A percentile compares a stretch with the other conserved stretches of the same genome.
Evolutionary conservation across 2,888 invertebrate genomes (phyloP).

Genomic region (Polietes domitor): DNA sequence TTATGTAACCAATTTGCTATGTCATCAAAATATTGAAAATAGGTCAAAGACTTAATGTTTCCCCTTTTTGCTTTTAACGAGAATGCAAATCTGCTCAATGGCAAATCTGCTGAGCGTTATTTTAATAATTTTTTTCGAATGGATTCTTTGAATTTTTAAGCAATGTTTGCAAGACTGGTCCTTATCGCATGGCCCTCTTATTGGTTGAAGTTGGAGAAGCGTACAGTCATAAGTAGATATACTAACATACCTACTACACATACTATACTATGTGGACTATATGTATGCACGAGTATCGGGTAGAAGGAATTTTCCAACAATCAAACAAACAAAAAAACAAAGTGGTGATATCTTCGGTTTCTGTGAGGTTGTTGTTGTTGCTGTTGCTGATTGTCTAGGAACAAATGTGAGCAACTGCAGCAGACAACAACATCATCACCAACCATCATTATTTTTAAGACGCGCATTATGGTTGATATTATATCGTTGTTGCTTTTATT

Average conservation of each 20-base stretch:
- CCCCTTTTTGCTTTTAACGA: too few relatives aligned
- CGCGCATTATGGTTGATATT: background rate
- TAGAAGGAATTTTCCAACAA: constrained; percentile 16
- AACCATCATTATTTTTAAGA: constrained; percentile 8
- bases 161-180: too few relatives aligned
- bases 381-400: constrained; percentile 20
- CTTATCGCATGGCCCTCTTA: background rate
- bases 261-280: background rate
- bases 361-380: too few relatives aligned
- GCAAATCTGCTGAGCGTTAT: too few relatives aligned
- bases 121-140: too few relatives aligned
- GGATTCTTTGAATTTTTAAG: too few relatives aligned
- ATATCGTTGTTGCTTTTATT: background rate
- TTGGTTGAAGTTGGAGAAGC: background rate
- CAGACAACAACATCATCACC: background rate
- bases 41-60: too few relatives aligned
- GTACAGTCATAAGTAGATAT: background rate
- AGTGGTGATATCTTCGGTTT: constrained; percentile 13
- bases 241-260: background rate
- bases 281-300: background rate
- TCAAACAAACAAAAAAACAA: constrained; percentile 16
- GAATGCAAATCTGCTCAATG: too few relatives aligned
- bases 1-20: too few relatives aligned
- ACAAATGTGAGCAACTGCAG: background rate
- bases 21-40: too few relatives aligned